Evolutionary conservation across 2,888 invertebrate species (phyloP).

Genomic region (Poecilus cupreus): DNA sequence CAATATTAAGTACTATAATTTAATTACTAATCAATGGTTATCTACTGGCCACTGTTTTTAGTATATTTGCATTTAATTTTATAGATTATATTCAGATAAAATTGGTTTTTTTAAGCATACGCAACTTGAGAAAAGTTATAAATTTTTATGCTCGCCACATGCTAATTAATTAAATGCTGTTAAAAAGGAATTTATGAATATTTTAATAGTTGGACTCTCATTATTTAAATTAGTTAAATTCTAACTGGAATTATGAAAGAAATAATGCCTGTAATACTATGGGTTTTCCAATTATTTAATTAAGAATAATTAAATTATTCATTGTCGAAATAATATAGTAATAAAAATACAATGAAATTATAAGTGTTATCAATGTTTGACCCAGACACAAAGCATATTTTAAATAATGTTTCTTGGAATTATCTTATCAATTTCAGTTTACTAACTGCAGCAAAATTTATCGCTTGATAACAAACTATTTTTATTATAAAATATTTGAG

Average conservation of each 20-base stretch:
- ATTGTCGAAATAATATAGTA: too few relatives aligned
- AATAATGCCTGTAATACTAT: too few relatives aligned
- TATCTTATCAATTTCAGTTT: constrained; percentile 30
- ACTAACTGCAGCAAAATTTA: constrained; percentile 12
- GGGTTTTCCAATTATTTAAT: too few relatives aligned
- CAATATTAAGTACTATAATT: too few relatives aligned
- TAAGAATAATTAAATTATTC: too few relatives aligned
- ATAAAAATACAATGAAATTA: too few relatives aligned
- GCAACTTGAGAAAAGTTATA: not conserved
- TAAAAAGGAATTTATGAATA: not conserved
- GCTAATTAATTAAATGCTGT: not conserved
- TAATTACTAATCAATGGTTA: not conserved
- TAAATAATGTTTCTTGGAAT: not conserved
- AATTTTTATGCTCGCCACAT: not conserved
- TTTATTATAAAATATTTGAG: not conserved
- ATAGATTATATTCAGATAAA: not conserved
- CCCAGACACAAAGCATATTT: not conserved
- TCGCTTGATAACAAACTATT: constrained; percentile 2
- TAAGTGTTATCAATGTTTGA: not conserved
- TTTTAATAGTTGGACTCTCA: not conserved
- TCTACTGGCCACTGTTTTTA: not conserved
- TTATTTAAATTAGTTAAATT: not conserved
- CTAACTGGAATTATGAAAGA: not conserved
- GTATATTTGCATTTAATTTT: not conserved
- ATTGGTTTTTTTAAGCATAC: too few relatives aligned